Conservation (phyloP, 2,888 invertebrate species). For the Resseliella maxima region DNA sequence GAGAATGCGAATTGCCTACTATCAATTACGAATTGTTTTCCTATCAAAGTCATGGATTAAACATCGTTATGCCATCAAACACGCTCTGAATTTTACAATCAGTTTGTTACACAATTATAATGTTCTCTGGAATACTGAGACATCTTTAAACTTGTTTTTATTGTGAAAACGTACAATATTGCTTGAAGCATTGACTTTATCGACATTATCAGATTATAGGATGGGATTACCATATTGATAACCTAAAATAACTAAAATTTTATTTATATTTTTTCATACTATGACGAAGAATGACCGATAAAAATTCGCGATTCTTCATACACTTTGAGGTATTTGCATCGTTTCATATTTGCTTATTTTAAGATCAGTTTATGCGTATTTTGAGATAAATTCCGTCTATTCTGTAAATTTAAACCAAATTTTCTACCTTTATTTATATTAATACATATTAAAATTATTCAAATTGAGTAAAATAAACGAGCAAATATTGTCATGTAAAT, state of each 20-base stretch:
- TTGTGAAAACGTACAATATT: constrained; percentile 60
- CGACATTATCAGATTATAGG: constrained; percentile 60
- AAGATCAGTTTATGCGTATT: too few species aligned
- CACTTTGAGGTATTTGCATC: neutral
- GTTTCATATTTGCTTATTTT: neutral
- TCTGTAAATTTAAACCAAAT: neutral
- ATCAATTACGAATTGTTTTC: too few species aligned
- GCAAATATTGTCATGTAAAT: too few species aligned
- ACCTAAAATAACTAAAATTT: neutral
- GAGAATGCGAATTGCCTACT: too few species aligned
- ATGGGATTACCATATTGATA: constrained; percentile 61
- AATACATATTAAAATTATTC: too few species aligned
- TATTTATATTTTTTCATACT: too few species aligned
- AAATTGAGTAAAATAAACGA: too few species aligned
- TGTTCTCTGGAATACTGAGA: constrained; percentile 61
- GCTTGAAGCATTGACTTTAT: constrained; percentile 60
- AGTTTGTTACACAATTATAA: constrained; percentile 59
- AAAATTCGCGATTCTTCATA: constrained; percentile 56
- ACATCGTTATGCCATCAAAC: neutral
- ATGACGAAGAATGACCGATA: neutral
- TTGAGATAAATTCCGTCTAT: neutral
- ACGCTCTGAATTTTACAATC: constrained; percentile 37
- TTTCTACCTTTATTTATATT: neutral
- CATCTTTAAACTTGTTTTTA: constrained; percentile 60
- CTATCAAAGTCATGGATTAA: too few species aligned